These are phyloP conservation scores for Eristalis tenax DNA, from an alignment of 2,888 invertebrate species.

Conservation along the genomic window DNA sequence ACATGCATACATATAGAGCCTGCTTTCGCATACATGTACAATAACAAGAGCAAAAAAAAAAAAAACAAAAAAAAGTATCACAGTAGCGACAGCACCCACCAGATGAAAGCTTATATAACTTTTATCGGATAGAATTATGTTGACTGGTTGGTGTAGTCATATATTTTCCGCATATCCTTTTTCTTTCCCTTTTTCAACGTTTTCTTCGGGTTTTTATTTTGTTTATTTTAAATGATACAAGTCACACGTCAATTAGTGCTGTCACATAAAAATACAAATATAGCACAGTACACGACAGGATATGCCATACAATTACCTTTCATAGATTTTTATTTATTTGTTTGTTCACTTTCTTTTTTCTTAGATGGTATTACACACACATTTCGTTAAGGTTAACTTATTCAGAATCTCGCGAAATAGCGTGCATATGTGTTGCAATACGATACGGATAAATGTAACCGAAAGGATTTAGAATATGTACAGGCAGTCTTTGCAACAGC, in stretches of 20 bases:
- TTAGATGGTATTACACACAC: slow-evolving; percentile 32
- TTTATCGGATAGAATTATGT: slow-evolving; percentile 60
- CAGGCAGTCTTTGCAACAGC: slow-evolving; percentile 29
- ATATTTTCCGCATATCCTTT: neutral
- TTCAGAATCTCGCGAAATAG: slow-evolving; percentile 10
- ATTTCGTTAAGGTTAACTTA: slow-evolving; percentile 45
- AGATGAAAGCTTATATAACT: slow-evolving; percentile 71
- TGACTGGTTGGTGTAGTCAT: slow-evolving; percentile 33
- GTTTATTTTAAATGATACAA: slow-evolving; percentile 11
- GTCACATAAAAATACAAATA: slow-evolving; percentile 23
- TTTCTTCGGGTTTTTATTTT: slow-evolving; percentile 12
- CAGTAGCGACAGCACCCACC: slow-evolving; percentile 26
- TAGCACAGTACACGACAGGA: neutral
- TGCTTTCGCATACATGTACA: no score
- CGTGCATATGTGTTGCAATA: slow-evolving; percentile 36
- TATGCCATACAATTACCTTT: slow-evolving; percentile 53
- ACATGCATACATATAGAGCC: slow-evolving; percentile 38
- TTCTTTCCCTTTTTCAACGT: slow-evolving; percentile 1
- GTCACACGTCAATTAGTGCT: slow-evolving; percentile 59
- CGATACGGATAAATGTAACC: slow-evolving; percentile 17
- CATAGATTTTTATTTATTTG: slow-evolving; percentile 31
- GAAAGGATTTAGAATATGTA: slow-evolving; percentile 34
- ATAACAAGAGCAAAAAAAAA: slow-evolving; percentile 35
- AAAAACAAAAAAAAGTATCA: neutral
- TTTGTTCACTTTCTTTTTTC: slow-evolving; percentile 42